Base-by-base conservation (phyloP, 1,140 invertebrate genomes). In the Ostrea edulis region DNA sequence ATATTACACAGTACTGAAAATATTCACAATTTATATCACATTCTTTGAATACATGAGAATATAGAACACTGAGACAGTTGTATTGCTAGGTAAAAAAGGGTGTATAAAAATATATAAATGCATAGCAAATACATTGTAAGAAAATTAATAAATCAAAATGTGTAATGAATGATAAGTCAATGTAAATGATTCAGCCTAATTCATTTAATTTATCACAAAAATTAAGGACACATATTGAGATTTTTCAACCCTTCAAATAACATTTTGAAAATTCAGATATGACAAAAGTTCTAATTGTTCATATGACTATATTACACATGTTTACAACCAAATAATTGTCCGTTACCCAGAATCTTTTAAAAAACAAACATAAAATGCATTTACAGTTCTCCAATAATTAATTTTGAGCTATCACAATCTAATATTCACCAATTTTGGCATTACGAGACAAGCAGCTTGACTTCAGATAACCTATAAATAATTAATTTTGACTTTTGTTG, bases 31-130 rank as follows among this genome's bases (percentile, higher is more conserved):
- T 14, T 77, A 77, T 77, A 25, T 29, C 68, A 77, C 22, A 77
- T 35, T 35, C 68, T 77, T 77, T 12, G 29, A 77, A 29, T 29
- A 29, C 25, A 35, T 25, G 14, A 14, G 22, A 29, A 77, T 29
- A 77, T 29, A 22, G 68, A 77, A 77, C 68, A 77, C 68, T 77
- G 68, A 77, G 68, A 77, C 68, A 77, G 68, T 25, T 77, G 58
- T 77, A 77, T 77, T 77, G 68, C 68, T 77, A 77, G 68, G 25
- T 44, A 44, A 44, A 29, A 77, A 35, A 77, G 55, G 55, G 68
- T 35, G 7, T 77, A 25, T 77, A 77, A 29, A 77, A 29, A 77
- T 14, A 77, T 77, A 35, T 77, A 77, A 77, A 77, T 14, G 68
- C 68, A 77, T 77, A 77, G 68, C 25, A 77, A 77, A 77, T 77